phyloP scores from a whole-genome alignment of 64 coral and sea anemone genomes.

The Hydrozoanthus tunicans region DNA sequence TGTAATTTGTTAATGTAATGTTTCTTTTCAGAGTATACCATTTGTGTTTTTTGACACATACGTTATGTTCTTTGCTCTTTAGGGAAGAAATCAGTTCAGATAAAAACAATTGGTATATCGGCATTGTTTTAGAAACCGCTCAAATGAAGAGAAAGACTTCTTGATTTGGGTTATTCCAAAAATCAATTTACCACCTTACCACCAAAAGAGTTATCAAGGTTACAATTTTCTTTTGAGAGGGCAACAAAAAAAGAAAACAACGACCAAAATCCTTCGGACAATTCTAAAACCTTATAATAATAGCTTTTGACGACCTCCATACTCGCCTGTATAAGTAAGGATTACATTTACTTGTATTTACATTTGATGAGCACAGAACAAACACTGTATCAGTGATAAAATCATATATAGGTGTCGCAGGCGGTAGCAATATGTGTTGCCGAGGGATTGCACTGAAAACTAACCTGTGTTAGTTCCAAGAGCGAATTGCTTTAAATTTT shows the following conservation, averaged over 20 bases:
- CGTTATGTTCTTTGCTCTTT: not conserved
- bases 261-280: not conserved
- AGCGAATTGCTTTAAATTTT: no score
- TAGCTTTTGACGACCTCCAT: not conserved
- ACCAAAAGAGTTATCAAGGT: not conserved
- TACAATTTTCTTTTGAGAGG: not conserved
- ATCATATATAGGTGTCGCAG: not conserved
- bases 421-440: slow-evolving; percentile 12
- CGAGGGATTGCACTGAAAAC: not conserved
- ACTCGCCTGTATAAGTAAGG: not conserved
- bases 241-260: not conserved
- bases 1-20: slow-evolving; percentile 36
- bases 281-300: not conserved
- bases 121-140: not conserved
- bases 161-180: not conserved
- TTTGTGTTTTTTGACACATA: not conserved
- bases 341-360: not conserved
- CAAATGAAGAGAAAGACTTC: not conserved
- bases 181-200: not conserved
- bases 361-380: not conserved
- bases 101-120: not conserved
- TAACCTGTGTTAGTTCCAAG: not conserved
- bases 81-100: no score
- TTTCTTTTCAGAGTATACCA: not conserved
- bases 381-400: slow-evolving; percentile 15